Evolutionary conservation across 2,888 invertebrate genomes (phyloP), one percentile per base, ranked within the genome.

Genomic region (Thera britannica): DNA sequence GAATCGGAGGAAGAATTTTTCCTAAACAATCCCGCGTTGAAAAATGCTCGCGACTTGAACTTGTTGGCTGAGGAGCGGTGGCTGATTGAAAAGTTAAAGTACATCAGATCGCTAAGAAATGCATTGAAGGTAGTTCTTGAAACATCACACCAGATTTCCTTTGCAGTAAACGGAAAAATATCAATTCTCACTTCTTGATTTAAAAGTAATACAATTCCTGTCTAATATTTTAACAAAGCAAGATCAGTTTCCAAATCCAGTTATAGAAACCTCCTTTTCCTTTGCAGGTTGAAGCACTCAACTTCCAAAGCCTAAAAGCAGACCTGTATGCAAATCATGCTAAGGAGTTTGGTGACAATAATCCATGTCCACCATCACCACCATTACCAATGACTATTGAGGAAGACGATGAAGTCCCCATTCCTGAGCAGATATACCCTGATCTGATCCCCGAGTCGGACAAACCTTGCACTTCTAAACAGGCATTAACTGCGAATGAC

Each of bases 11-110:
- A 23, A 36, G 36, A 2, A 58, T 6, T 9, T 54, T 46, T 34
- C 8, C 36, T 23, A 6, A 58, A 41, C 3, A 41, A 36, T 3
- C 36, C 12, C 7, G 23, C 62, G 2, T 4, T 65, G 34, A 52
- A 11, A 23, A 69, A 59, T 48, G 69, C 69, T n/a, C 58, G 65
- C 36, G 62, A 69, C 38, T 34, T 55, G 3, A 62, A 62, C 3
- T 52, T 69, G 52, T 46, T 59, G 46, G 58, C 59, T 38, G 69
- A 69, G 49, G 65, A 69, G 38, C 62, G 61, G 38, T 69, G 69
- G 69, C 52, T 69, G 23, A 56, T 65, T 36, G 65, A 65, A 12
- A 55, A 41, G 23, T 44, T 69, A 35, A 59, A 59, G 12, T 38
- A 23, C 9, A 65, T 56, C 46, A 65, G 62, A 59, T n/a, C 46